Evolutionary conservation across 2,797 vertebrate genomes (phyloP).

Genomic region (Takifugu rubripes): DNA sequence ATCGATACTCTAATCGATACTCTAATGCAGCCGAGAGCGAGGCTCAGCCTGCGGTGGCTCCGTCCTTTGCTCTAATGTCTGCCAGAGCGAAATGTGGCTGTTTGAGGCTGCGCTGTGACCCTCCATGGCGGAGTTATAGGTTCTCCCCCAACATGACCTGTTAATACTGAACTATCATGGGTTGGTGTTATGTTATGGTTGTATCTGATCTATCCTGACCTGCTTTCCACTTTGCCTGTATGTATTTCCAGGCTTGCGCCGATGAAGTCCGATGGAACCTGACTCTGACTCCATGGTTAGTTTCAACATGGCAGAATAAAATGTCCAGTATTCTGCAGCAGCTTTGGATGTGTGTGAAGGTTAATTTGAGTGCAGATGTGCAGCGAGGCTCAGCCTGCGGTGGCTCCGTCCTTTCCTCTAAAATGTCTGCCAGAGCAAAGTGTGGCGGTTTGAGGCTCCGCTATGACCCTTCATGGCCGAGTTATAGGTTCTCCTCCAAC

Average conservation of each 20-base stretch:
- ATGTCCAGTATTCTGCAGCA: neutral
- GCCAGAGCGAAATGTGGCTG: slow-evolving; percentile 76
- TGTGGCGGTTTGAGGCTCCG: slow-evolving; percentile 84
- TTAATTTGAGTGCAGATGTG: slow-evolving; percentile 40
- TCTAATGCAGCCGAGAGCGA: slow-evolving; percentile 11
- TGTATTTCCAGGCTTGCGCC: slow-evolving; percentile 3
- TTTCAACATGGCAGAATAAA: neutral
- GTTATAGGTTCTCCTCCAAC: slow-evolving; percentile 80
- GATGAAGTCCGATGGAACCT: neutral
- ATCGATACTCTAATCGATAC: too few relatives aligned
- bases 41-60: slow-evolving; percentile 65
- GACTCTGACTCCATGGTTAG: neutral
- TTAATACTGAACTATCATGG: too few relatives aligned
- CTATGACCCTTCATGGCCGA: slow-evolving; percentile 47
- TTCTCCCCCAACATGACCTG: slow-evolving; percentile 67
- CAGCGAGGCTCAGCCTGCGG: slow-evolving; percentile 60
- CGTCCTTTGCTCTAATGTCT: slow-evolving; percentile 78
- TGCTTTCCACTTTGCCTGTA: neutral
- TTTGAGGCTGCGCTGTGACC: slow-evolving; percentile 81
- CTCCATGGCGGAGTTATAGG: slow-evolving; percentile 70
- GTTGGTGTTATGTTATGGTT: too few relatives aligned
- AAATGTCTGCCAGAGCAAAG: slow-evolving; percentile 76
- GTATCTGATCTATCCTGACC: neutral
- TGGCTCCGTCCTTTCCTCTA: slow-evolving; percentile 78
- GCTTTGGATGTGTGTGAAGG: neutral